These are phyloP conservation scores for Harpegnathos saltator DNA, from an alignment of 1,140 invertebrate genomes.

Conservation along the genomic window DNA sequence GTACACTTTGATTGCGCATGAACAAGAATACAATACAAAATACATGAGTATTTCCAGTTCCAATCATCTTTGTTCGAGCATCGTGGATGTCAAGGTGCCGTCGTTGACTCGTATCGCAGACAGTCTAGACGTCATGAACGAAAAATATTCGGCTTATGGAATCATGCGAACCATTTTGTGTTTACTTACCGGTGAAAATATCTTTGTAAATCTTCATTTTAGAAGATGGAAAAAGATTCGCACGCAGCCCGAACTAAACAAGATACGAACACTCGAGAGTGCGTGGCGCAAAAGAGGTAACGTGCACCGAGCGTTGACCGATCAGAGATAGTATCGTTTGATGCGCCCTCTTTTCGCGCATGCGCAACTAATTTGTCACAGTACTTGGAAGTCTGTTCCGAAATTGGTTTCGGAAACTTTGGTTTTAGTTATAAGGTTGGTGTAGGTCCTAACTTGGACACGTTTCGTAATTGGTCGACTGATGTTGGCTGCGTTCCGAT, in stretches of 20 bases:
- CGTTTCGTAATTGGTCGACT: too few species aligned
- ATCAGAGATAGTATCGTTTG: too few species aligned
- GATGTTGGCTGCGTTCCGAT: too few species aligned
- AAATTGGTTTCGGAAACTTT: too few species aligned
- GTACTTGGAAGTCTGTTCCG: too few species aligned
- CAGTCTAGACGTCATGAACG: background rate
- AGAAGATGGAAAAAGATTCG: slow-evolving; percentile 89
- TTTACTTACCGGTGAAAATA: slow-evolving; percentile 93
- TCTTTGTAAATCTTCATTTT: slow-evolving; percentile 98
- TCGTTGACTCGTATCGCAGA: background rate
- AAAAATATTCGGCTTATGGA: slow-evolving; percentile 73
- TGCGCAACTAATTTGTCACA: too few species aligned
- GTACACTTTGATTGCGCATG: background rate
- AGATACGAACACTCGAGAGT: slow-evolving; percentile 87
- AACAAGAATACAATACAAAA: background rate
- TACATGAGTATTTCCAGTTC: background rate
- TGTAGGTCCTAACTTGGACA: too few species aligned
- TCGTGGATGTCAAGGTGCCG: slow-evolving; percentile 8
- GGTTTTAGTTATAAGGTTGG: too few species aligned
- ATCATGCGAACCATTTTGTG: slow-evolving; percentile 2
- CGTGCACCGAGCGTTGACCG: slow-evolving; percentile 1
- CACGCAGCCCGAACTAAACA: slow-evolving; percentile 88
- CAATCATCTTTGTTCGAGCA: background rate
- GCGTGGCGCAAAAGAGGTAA: slow-evolving; percentile 88
- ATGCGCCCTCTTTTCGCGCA: too few species aligned